A percentile compares a stretch with the other conserved stretches of the same genome.
Evolutionary conservation across 2,113 vertebrate species (phyloP).

Genomic region (Pituophis catenifer): DNA sequence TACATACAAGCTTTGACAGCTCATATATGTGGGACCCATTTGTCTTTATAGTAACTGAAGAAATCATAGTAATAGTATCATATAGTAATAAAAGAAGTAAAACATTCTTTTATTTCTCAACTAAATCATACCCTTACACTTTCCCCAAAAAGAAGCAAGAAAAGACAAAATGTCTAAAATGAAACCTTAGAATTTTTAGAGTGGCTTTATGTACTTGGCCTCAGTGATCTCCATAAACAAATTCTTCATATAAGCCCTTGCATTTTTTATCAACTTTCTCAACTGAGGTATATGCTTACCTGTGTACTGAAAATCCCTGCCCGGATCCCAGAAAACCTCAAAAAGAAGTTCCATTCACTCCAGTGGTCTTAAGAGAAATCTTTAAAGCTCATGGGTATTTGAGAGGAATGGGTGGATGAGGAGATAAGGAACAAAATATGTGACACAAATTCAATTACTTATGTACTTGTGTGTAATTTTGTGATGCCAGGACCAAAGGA

Average conservation of each 20-base stretch:
- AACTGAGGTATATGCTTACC: background rate
- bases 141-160: background rate
- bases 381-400: background rate
- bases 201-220: background rate
- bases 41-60: background rate
- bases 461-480: background rate
- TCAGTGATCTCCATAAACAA: background rate
- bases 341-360: background rate
- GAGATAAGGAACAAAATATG: background rate
- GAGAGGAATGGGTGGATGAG: background rate
- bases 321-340: background rate
- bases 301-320: background rate
- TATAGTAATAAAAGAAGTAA: too few relatives aligned
- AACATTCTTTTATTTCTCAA: background rate
- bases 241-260: background rate
- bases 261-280: background rate
- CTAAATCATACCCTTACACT: background rate
- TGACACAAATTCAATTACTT: background rate
- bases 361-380: background rate
- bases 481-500: background rate
- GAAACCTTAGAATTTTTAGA: background rate
- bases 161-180: background rate
- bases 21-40: background rate
- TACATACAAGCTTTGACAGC: background rate
- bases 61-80: background rate